Conservation (phyloP, 2,888 invertebrate species). For the Adelphocoris suturalis region DNA sequence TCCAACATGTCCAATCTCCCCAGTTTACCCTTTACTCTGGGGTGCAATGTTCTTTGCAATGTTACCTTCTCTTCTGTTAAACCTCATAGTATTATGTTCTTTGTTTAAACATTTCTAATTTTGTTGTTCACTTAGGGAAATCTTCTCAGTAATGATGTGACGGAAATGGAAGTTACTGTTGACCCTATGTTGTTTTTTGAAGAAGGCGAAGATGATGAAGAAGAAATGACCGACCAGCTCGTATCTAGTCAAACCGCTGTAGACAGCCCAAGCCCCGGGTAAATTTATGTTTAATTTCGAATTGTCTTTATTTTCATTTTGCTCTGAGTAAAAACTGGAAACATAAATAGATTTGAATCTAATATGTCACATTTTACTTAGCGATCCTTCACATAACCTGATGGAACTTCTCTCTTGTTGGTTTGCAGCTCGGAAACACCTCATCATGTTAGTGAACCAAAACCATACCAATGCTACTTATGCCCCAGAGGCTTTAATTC, state of each 20-base stretch:
- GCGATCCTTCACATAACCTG: too few species aligned
- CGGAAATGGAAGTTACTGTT: slow-evolving; percentile 84
- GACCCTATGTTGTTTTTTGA: slow-evolving; percentile 84
- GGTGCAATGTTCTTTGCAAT: too few species aligned
- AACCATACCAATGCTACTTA: slow-evolving; percentile 81
- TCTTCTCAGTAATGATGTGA: slow-evolving; percentile 70
- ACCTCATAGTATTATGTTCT: too few species aligned
- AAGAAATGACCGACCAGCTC: slow-evolving; percentile 75
- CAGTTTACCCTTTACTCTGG: too few species aligned
- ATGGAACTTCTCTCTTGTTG: too few species aligned
- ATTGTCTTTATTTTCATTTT: too few species aligned
- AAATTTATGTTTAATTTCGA: background rate
- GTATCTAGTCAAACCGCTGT: slow-evolving; percentile 11
- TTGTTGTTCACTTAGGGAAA: slow-evolving; percentile 20
- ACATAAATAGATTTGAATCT: too few species aligned
- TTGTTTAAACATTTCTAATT: background rate
- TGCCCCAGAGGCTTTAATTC: slow-evolving; percentile 82
- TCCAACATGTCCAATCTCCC: too few species aligned
- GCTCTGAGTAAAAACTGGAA: too few species aligned
- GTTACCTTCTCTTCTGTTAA: too few species aligned
- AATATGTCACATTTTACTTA: too few species aligned
- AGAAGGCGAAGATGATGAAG: slow-evolving; percentile 78
- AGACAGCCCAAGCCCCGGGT: background rate
- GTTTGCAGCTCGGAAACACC: slow-evolving; percentile 37
- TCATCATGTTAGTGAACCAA: slow-evolving; percentile 76